Base-by-base conservation (phyloP, 2,113 vertebrate species). In the Orycteropus afer region DNA sequence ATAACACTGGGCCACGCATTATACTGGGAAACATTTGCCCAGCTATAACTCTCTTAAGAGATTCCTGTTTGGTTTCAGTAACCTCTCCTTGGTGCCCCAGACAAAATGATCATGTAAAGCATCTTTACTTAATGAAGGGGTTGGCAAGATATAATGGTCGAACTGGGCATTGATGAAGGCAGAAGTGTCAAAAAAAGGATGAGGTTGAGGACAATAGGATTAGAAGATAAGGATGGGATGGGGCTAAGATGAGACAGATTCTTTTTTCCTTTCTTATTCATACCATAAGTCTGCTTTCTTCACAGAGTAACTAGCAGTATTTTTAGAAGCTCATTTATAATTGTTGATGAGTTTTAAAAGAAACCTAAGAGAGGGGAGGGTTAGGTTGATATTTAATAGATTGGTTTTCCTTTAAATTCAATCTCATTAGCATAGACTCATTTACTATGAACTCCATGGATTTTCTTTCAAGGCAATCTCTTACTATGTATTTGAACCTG, bases 21-120 rank as follows among this genome's bases (percentile, higher is more conserved):
- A 92, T 83, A 47, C 86, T 10, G 3, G 93, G 40, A 95, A 91
- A 47, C 74, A 85, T 83, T 94, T 74, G 65, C 83, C 45, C 45
- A 67, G 92, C 78, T 81, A 13, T 95, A 90, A 90, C 86, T 95
- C 90, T 88, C 55, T 89, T 95, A n/a, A n/a, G n/a, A n/a, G 86
- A 80, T 79, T 95, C 95, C 85, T 80, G 32, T 73, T 86, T 95
- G 78, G 77, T 76, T 92, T 95, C 86, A 61, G 42, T 85, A 71
- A 83, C 76, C 22, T 94, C 22, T 69, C 42, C 67, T 76, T 88
- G 67, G 37, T 92, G 88, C 42, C 74, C 49, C 27, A 86, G 49
- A 80, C 61, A 90, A 95, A 88, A 92, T 93, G 57, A 13, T 73
- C 69, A 45, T 57, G 7, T 83, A 47, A 92, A 63, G 55, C 20